Conservation (phyloP, 2,888 invertebrate genomes). For the Macaria notata region DNA sequence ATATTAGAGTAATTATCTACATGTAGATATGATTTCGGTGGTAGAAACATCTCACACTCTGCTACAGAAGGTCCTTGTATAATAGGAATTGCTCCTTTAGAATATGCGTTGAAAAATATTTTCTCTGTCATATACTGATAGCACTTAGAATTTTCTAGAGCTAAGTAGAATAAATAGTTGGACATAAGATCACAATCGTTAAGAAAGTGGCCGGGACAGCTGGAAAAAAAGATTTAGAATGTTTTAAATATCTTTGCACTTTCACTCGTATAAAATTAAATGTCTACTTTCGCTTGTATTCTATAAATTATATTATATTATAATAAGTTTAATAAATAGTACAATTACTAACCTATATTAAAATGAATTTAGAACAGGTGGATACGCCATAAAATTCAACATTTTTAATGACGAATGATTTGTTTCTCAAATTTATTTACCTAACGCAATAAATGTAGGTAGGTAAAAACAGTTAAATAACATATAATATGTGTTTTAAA, state of each 20-base stretch:
- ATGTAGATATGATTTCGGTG: conserved; percentile 84
- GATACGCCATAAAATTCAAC: too few relatives aligned
- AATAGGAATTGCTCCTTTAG: conserved; percentile 84
- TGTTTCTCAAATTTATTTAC: too few relatives aligned
- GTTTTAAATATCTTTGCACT: not conserved
- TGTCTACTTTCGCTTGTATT: too few relatives aligned
- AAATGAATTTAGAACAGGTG: too few relatives aligned
- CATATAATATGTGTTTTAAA: too few relatives aligned
- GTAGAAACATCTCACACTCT: conserved; percentile 78
- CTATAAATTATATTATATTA: too few relatives aligned
- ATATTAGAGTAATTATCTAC: conserved; percentile 78
- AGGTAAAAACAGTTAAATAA: too few relatives aligned
- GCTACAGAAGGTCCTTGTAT: conserved; percentile 82
- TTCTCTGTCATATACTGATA: conserved; percentile 88
- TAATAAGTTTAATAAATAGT: too few relatives aligned
- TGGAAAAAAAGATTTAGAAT: conserved; percentile 47
- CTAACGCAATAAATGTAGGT: too few relatives aligned
- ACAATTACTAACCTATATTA: too few relatives aligned
- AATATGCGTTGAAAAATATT: conserved; percentile 84
- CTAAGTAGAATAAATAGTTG: conserved; percentile 85
- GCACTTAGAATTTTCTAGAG: conserved; percentile 87
- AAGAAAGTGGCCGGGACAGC: conserved; percentile 84
- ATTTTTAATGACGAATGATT: too few relatives aligned
- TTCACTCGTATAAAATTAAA: not conserved
- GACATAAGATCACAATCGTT: conserved; percentile 81